phyloP scores from a whole-genome alignment of 2,797 vertebrate genomes.

The Esox masquinongy region DNA sequence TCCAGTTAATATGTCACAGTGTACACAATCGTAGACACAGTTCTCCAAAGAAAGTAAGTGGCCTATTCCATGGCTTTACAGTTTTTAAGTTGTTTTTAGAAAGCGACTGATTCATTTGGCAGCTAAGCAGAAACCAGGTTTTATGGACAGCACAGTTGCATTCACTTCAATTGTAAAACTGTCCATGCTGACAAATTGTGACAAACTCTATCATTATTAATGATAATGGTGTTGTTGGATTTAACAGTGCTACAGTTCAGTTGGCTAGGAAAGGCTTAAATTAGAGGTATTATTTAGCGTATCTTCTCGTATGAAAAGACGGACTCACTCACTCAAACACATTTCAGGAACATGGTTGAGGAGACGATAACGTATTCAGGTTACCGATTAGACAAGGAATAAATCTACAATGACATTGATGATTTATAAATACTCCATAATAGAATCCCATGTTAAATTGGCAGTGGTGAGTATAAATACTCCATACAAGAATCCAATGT shows the following conservation, averaged over 20 bases:
- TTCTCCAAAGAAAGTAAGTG: constrained; percentile 51
- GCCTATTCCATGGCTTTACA: constrained; percentile 43
- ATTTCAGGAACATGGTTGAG: too few relatives aligned
- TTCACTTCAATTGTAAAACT: constrained; percentile 49
- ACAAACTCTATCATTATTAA: constrained; percentile 35
- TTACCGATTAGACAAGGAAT: not conserved
- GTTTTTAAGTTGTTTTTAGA: constrained; percentile 60
- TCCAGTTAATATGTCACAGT: constrained; percentile 30
- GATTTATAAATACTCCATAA: not conserved
- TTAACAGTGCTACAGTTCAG: constrained; percentile 15
- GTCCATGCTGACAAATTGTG: constrained; percentile 33
- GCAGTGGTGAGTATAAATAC: not conserved
- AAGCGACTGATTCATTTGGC: constrained; percentile 54
- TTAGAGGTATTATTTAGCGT: not conserved
- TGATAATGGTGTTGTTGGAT: constrained; percentile 38
- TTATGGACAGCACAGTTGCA: constrained; percentile 20
- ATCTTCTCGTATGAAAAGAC: not conserved
- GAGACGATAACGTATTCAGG: not conserved
- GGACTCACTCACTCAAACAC: not conserved
- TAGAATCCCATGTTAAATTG: not conserved
- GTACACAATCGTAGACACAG: constrained; percentile 3
- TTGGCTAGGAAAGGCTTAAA: not conserved
- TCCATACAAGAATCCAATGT: not conserved
- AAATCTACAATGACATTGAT: not conserved
- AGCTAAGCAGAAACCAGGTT: constrained; percentile 27